These are phyloP conservation scores for Chelonoidis abingdonii DNA, from an alignment of 2,113 vertebrate genomes.

Conservation along the genomic window DNA sequence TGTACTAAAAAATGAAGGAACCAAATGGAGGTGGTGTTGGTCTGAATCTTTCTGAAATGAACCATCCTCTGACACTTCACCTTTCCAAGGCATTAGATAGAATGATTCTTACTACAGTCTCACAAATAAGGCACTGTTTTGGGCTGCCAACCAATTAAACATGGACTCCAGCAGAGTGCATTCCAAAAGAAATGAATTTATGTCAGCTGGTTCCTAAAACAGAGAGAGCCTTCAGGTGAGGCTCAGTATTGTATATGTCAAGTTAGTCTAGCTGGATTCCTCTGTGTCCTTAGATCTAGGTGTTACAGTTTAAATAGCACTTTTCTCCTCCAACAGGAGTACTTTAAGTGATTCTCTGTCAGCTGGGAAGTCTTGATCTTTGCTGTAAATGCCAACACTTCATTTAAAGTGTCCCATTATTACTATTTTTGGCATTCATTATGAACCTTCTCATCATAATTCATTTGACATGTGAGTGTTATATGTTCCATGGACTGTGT, in stretches of 20 bases:
- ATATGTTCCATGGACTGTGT: not conserved
- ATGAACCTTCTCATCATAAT: not conserved
- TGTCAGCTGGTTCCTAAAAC: not conserved
- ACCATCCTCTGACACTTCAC: not conserved
- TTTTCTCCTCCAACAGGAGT: not conserved
- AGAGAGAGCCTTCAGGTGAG: not conserved
- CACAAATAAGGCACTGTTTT: not conserved
- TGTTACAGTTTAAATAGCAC: not conserved
- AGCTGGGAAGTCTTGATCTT: not conserved
- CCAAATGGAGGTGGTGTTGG: not conserved
- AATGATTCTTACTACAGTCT: not conserved
- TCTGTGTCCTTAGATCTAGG: not conserved
- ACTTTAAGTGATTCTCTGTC: not conserved
- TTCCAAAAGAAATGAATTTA: not conserved
- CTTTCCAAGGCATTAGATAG: not conserved
- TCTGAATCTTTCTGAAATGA: not conserved
- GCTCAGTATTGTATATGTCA: not conserved
- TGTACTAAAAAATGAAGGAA: not conserved
- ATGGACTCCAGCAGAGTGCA: not conserved
- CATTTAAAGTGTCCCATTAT: constrained; percentile 4
- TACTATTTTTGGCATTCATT: not conserved
- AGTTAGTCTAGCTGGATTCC: not conserved
- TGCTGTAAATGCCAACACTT: not conserved
- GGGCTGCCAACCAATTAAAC: not conserved
- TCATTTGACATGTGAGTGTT: constrained; percentile 15